Conservation (phyloP, 2,888 invertebrate genomes). For the Clistopyga incitator region DNA sequence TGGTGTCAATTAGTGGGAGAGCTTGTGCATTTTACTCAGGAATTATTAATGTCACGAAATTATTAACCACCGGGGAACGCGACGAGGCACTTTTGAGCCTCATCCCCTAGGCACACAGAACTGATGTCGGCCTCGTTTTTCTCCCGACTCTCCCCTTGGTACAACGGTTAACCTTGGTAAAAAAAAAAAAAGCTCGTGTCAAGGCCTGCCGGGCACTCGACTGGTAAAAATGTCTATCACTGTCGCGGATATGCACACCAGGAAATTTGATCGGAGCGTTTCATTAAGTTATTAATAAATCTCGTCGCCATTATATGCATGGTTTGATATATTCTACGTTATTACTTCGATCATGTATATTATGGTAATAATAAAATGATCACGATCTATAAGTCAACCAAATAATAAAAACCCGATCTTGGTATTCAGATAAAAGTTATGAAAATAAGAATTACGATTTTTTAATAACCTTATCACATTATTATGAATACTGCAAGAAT, state of each 20-base stretch:
- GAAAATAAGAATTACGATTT: no score
- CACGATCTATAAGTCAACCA: no score
- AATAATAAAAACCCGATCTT: no score
- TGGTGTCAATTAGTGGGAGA: conserved; percentile 43
- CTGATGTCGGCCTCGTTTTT: conserved; percentile 29
- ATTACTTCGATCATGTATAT: background rate
- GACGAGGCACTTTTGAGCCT: conserved; percentile 24
- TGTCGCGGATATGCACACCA: conserved; percentile 4
- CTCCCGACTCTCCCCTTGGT: background rate
- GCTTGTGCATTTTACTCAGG: conserved; percentile 12
- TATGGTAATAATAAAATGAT: no score
- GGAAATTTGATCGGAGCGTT: background rate
- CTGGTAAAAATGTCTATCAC: conserved; percentile 25
- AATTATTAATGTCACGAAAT: conserved; percentile 51
- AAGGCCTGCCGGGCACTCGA: conserved; percentile 33
- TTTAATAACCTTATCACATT: no score
- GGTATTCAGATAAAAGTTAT: no score
- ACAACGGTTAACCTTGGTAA: conserved; percentile 33
- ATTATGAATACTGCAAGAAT: no score
- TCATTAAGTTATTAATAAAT: background rate
- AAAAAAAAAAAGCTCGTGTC: conserved; percentile 39
- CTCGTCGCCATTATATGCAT: background rate
- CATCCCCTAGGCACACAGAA: background rate
- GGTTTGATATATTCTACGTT: background rate
- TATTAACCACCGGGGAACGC: conserved; percentile 31